Base-by-base conservation (phyloP, 2,797 vertebrate species). In the Parauchenoglanis punctatus region DNA sequence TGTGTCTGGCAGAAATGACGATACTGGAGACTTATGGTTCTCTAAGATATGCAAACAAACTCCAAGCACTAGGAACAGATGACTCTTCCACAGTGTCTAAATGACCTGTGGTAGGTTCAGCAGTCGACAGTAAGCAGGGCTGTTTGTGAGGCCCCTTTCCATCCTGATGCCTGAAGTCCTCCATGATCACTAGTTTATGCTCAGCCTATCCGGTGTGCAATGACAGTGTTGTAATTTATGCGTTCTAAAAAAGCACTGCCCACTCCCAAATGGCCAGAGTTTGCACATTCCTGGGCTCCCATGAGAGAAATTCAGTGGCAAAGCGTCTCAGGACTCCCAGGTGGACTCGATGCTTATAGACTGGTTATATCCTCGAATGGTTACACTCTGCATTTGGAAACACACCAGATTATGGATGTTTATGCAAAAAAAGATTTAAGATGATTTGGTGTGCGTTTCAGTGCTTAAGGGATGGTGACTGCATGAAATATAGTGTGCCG, bases 161-260 rank as follows among this genome's bases (percentile, higher is more conserved):
- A 70, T 46, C 75, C 54, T 49, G 44, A 80, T 73, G 87, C 80
- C 80, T 83, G 13, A 83, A 83, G 72, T 86, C 80, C 84, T 86
- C 52, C 84, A 83, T 88, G 87, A 88, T 88, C 87, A 88, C 59
- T 59, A 86, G 87, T 88, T 88, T 88, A 88, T 58, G 59, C 31
- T 54, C 59, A 68, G 78, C 59, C 72, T 83, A 88, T 88, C 78
- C 87, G 84, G 87, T 68, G 84, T 83, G 87, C 87, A 86, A 49
- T 78, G 84, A 76, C 84, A 86, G 81, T 61, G n/a, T 49, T 56
- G 80, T 77, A 88, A 88, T 88, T 88, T 88, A 88, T 88, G 84
- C 31, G 25, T 83, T 86, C 80, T 88, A 88, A 81, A 83, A 68
- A 83, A 88, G 87, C 87, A 61, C 84, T 83, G 84, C 84, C 80